phyloP scores from a whole-genome alignment of 1,140 invertebrate species.

The Lamellibrachia luymesi region DNA sequence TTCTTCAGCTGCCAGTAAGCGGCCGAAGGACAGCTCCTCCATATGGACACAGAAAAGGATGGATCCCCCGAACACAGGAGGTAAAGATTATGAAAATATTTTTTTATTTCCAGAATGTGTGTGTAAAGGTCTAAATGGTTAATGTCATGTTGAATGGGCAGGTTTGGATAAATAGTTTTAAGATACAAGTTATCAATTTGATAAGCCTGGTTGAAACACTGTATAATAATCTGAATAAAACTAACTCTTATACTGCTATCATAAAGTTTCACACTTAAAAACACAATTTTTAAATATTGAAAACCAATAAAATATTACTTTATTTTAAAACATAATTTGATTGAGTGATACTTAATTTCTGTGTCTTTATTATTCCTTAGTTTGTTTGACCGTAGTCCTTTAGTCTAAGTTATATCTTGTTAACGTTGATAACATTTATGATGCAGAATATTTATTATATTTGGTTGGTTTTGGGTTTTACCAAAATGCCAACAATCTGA shows the following conservation, averaged over 20 bases:
- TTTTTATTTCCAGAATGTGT: not conserved
- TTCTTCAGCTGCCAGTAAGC: conserved; percentile 17
- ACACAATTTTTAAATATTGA: not conserved
- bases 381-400: not conserved
- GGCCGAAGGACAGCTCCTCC: conserved; percentile 65
- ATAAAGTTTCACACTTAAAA: not conserved
- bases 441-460: conserved; percentile 5
- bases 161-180: not conserved
- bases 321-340: not conserved
- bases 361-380: not conserved
- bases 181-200: not conserved
- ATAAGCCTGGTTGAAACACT: not conserved
- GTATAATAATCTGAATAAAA: not conserved
- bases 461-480: conserved; percentile 17
- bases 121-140: too few relatives aligned
- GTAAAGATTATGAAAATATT: conserved; percentile 59
- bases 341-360: not conserved
- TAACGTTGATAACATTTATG: not conserved
- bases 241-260: not conserved
- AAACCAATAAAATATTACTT: not conserved
- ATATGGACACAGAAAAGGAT: conserved; percentile 92
- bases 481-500: not conserved
- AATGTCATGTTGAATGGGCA: too few relatives aligned
- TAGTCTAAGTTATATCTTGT: not conserved
- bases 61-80: conserved; percentile 83